Base-by-base conservation (phyloP, 53 echinoderm and acorn worm genomes). In the Henricia sp. region DNA sequence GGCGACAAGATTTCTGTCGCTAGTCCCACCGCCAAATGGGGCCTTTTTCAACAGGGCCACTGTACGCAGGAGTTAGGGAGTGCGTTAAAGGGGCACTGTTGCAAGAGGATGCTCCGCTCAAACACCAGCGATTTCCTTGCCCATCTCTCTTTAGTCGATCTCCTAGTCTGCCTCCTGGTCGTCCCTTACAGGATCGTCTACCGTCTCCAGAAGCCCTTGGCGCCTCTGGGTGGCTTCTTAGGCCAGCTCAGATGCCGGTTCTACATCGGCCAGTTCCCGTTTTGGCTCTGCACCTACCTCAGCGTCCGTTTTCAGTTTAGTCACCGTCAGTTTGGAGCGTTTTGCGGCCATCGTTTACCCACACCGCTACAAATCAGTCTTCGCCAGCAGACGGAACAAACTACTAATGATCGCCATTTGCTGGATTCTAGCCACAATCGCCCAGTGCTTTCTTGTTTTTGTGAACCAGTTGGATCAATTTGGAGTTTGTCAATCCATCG, bases 101-200 rank as follows among this genome's bases (percentile, higher is more conserved):
- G n/a, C n/a, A n/a, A n/a, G n/a, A n/a, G n/a, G n/a, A n/a, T n/a
- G n/a, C n/a, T n/a, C n/a, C 88, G n/a, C n/a, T n/a, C n/a, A n/a
- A n/a, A n/a, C n/a, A n/a, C n/a, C n/a, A n/a, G n/a, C n/a, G 94
- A 19, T 83, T 84, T 4, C 73, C 85, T 4, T 65, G 82, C 28
- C 86, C n/a, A n/a, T n/a, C n/a, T 94, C 0, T 92, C 92, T 17
- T 34, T 92, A 0, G 68, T 89, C 17, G 94, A 94, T 75, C 71
- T 94, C 39, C 12, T 92, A 37, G 89, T 92, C 0, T 94, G 82
- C n/a, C 36, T 72, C 6, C 83, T 89, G 91, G 82, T 91, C 57
- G 89, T 94, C 48, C 89, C 92, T 2, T 91, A 91, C 38, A 77
- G 92, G n/a, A 40, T 94, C 4, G 89, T 94, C 26, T 92, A 89